phyloP scores from a whole-genome alignment of 2,113 vertebrate species.

The Tricholaema leucomelas region DNA sequence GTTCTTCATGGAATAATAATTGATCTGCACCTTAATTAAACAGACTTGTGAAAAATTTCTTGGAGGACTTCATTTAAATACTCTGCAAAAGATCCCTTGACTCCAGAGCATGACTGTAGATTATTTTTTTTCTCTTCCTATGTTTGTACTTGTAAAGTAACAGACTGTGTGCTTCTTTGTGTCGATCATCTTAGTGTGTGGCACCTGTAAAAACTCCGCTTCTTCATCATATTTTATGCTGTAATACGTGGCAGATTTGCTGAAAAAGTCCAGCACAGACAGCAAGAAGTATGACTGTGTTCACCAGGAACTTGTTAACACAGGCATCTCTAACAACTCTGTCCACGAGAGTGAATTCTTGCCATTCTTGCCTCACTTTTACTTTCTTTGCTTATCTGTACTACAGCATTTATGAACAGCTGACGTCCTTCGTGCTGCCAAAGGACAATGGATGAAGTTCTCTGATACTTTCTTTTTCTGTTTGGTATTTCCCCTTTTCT shows the following conservation, averaged over 20 bases:
- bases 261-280: background rate
- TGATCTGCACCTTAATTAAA: slow-evolving; percentile 65
- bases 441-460: background rate
- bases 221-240: background rate
- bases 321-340: background rate
- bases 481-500: background rate
- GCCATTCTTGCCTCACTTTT: background rate
- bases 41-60: slow-evolving; percentile 13
- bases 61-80: slow-evolving; percentile 33
- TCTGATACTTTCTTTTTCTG: background rate
- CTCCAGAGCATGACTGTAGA: background rate
- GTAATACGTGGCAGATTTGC: background rate
- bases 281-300: background rate
- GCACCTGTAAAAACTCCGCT: background rate
- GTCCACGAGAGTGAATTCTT: background rate
- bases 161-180: background rate
- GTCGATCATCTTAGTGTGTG: background rate
- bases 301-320: background rate
- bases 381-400: background rate
- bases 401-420: background rate
- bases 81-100: background rate
- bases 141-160: background rate
- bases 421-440: background rate
- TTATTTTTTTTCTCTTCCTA: background rate
- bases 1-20: slow-evolving; percentile 40